Evolutionary conservation across 2,797 vertebrate genomes (phyloP).

Genomic region (Anguilla pacifica): DNA sequence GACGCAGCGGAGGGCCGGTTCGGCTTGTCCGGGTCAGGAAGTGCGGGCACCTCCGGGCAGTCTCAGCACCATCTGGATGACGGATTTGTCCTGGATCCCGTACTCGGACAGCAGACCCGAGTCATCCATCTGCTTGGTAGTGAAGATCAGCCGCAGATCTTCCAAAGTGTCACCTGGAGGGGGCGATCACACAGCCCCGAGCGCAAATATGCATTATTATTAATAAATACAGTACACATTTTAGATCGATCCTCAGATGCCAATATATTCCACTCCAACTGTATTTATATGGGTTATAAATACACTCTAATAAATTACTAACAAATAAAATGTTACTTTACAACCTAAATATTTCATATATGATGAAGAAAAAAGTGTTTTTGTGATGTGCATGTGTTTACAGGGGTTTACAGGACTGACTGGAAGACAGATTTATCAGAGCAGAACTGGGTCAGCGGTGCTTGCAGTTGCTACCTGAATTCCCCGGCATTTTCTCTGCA

Average conservation of each 20-base stretch:
- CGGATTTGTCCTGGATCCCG: constrained; percentile 61
- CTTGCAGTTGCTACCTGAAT: constrained; percentile 45
- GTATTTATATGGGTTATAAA: neutral
- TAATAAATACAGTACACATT: neutral
- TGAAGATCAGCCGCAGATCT: constrained; percentile 56
- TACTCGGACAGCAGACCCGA: constrained; percentile 31
- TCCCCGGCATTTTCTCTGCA: constrained; percentile 43
- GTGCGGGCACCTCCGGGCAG: constrained; percentile 57
- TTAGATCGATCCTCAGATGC: neutral
- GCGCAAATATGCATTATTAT: neutral
- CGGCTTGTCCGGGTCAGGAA: neutral
- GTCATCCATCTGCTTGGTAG: constrained; percentile 52
- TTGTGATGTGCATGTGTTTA: neutral
- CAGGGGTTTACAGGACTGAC: neutral
- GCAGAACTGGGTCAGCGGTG: neutral
- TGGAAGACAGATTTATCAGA: neutral
- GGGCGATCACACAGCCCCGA: constrained; percentile 19
- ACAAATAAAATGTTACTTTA: too few species aligned
- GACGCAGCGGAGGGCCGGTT: neutral
- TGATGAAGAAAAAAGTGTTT: neutral
- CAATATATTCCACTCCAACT: neutral
- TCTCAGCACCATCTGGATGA: constrained; percentile 52
- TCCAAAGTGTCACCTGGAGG: constrained; percentile 30
- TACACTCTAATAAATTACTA: neutral
- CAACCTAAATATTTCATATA: neutral